A percentile compares a stretch with the other conserved stretches of the same genome.
Evolutionary conservation across 2,797 vertebrate species (phyloP).

Genomic region (Delichon dasypus): DNA sequence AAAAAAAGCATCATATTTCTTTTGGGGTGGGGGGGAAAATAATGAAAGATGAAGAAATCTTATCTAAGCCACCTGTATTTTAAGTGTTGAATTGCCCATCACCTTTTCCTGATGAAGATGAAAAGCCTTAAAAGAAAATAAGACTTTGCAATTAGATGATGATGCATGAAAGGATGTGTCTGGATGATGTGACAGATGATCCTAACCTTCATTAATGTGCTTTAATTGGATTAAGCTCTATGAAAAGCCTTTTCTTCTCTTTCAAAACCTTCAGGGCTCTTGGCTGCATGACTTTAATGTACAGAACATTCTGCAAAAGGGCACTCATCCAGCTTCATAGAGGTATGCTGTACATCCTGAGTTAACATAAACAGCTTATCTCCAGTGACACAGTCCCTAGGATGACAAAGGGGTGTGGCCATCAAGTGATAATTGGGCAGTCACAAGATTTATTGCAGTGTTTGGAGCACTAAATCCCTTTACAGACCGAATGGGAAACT

Average conservation of each 20-base stretch:
- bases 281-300: slow-evolving; percentile 15
- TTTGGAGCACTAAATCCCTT: slow-evolving; percentile 29
- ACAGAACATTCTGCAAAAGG: slow-evolving; percentile 54
- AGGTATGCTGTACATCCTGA: slow-evolving; percentile 47
- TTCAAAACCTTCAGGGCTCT: slow-evolving; percentile 53
- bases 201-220: slow-evolving; percentile 62
- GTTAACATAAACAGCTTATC: slow-evolving; percentile 46
- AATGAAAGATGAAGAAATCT: neutral
- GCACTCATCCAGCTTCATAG: slow-evolving; percentile 21
- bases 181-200: slow-evolving; percentile 66
- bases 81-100: slow-evolving; percentile 5
- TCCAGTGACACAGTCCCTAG: slow-evolving; percentile 35
- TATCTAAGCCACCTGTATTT: neutral
- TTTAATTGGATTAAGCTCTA: slow-evolving; percentile 66
- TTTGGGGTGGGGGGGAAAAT: accelerated
- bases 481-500: neutral
- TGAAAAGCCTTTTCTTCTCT: slow-evolving; percentile 61
- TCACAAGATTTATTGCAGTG: slow-evolving; percentile 27
- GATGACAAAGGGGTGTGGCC: slow-evolving; percentile 29
- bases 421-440: slow-evolving; percentile 50
- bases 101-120: slow-evolving; percentile 21
- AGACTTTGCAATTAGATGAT: slow-evolving; percentile 53
- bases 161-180: slow-evolving; percentile 50
- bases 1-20: neutral
- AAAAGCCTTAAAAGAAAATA: slow-evolving; percentile 30